These are phyloP conservation scores for Pristiophorus japonicus DNA, from an alignment of 2,113 vertebrate species.

Conservation along the genomic window DNA sequence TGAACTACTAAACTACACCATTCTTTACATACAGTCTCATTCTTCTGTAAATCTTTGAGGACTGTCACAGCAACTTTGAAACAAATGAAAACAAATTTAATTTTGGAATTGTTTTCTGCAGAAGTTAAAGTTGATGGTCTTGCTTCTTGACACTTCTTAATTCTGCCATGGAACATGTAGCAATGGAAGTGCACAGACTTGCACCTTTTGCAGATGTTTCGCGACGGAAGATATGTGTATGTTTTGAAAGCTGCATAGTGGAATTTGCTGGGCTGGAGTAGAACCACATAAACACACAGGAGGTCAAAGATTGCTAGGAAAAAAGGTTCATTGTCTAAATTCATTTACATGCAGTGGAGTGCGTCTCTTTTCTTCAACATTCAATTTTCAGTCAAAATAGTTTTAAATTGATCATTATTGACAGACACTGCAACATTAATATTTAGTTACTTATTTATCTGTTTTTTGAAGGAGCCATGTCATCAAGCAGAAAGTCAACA, in stretches of 20 bases:
- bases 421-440: background rate
- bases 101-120: background rate
- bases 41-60: background rate
- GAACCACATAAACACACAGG: background rate
- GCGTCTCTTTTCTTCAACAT: background rate
- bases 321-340: background rate
- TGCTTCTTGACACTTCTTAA: background rate
- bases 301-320: background rate
- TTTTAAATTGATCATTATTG: background rate
- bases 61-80: background rate
- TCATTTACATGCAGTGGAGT: background rate
- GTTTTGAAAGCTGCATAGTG: background rate
- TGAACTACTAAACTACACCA: too few species aligned
- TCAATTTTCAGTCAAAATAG: background rate
- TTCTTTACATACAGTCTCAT: too few species aligned
- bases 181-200: background rate
- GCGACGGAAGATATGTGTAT: background rate
- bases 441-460: background rate
- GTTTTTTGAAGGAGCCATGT: background rate
- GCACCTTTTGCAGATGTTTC: background rate
- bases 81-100: background rate
- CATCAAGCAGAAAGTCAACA: background rate
- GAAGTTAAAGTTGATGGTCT: background rate
- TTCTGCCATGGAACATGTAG: background rate
- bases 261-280: background rate